These are phyloP conservation scores for Drosophila arizonae DNA, from an alignment of 1,140 invertebrate species.

Conservation along the genomic window DNA sequence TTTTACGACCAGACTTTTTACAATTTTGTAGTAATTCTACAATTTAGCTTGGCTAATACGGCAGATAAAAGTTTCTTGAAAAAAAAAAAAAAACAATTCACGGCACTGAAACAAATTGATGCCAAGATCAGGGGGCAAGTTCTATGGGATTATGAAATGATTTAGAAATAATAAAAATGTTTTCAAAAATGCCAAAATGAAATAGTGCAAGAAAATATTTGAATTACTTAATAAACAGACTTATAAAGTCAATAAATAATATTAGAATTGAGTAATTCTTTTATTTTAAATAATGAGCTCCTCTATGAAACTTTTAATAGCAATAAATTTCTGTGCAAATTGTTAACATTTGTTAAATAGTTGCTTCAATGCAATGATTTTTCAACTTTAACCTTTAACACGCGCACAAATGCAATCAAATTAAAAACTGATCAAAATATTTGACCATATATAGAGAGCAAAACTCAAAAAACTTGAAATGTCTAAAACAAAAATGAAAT, in stretches of 20 bases:
- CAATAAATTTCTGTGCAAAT: background rate
- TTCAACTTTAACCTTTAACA: slow-evolving; percentile 59
- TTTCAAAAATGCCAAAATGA: too few species aligned
- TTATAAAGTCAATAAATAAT: background rate
- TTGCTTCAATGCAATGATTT: slow-evolving; percentile 7
- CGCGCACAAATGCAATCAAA: slow-evolving; percentile 58
- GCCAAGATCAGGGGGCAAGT: slow-evolving; percentile 32
- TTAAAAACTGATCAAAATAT: slow-evolving; percentile 75
- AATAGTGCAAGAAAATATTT: background rate
- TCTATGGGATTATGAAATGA: slow-evolving; percentile 39
- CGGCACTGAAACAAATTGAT: slow-evolving; percentile 20
- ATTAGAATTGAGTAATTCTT: background rate
- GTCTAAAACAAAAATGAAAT: slow-evolving; percentile 46
- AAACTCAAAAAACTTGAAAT: slow-evolving; percentile 59
- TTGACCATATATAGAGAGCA: slow-evolving; percentile 57
- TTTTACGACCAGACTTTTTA: slow-evolving; percentile 30
- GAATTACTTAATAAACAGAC: background rate
- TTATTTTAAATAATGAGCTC: too few species aligned
- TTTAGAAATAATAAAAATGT: slow-evolving; percentile 23
- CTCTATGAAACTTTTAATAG: too few species aligned
- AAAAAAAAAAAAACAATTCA: slow-evolving; percentile 45
- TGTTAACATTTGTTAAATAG: background rate
- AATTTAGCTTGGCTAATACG: slow-evolving; percentile 53
- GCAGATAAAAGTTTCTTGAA: slow-evolving; percentile 34
- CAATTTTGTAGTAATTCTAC: slow-evolving; percentile 45